Conservation (phyloP, 1,140 invertebrate species). For the Berghia stephanieae region DNA sequence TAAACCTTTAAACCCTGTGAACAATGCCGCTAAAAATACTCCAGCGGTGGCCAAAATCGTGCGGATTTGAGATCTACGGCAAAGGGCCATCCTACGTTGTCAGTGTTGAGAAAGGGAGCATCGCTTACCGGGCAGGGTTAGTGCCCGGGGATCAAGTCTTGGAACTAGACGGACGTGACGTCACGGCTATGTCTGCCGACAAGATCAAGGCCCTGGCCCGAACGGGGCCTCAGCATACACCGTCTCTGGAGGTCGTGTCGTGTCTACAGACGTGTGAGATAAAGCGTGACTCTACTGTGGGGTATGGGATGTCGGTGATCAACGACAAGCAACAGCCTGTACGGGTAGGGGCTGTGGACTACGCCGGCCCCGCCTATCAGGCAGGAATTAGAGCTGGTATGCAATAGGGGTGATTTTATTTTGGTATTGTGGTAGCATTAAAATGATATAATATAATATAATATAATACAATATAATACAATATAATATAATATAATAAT, state of each 20-base stretch:
- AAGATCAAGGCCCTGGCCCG: conserved; percentile 55
- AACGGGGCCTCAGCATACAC: conserved; percentile 44
- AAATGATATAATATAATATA: not conserved
- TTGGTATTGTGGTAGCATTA: not conserved
- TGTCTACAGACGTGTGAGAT: conserved; percentile 55
- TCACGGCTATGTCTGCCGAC: conserved; percentile 55
- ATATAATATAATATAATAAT: not conserved
- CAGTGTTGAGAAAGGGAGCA: conserved; percentile 57
- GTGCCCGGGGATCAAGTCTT: conserved; percentile 63
- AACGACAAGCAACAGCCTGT: conserved; percentile 54
- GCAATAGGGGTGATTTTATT: conserved; percentile 1
- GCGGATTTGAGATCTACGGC: conserved; percentile 64
- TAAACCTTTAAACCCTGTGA: too few relatives aligned
- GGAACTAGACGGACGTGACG: conserved; percentile 62
- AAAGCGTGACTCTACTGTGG: conserved; percentile 38
- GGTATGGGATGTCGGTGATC: conserved; percentile 55
- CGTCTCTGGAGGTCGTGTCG: conserved; percentile 59
- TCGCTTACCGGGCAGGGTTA: conserved; percentile 58
- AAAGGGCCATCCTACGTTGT: conserved; percentile 62
- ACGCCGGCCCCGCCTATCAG: conserved; percentile 50
- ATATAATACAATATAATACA: not conserved
- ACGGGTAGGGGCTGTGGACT: conserved; percentile 53
- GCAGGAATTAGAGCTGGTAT: conserved; percentile 59
- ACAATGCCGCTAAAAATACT: conserved; percentile 51
- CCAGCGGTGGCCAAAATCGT: conserved; percentile 61